Evolutionary conservation across 2,113 vertebrate species (phyloP).

Genomic region (Nanger granti): DNA sequence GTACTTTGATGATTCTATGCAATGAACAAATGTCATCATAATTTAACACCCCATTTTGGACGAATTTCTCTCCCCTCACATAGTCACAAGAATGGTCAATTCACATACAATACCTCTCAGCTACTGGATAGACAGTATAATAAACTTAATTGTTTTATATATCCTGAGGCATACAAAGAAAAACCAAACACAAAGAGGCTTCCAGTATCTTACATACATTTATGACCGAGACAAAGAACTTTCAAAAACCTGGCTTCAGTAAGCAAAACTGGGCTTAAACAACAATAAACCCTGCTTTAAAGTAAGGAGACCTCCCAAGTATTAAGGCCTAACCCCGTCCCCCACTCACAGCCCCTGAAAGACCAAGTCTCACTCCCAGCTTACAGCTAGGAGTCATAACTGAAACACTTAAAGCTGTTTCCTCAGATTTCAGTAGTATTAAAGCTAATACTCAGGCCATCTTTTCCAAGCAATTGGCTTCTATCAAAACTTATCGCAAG

Average conservation of each 20-base stretch:
- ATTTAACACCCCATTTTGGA: not conserved
- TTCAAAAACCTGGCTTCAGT: not conserved
- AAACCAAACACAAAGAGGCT: conserved; percentile 24
- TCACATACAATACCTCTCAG: conserved; percentile 13
- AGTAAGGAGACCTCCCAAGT: not conserved
- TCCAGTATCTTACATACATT: not conserved
- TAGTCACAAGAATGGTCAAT: not conserved
- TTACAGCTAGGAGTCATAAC: not conserved
- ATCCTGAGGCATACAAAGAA: conserved; percentile 30
- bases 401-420: not conserved
- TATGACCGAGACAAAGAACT: not conserved
- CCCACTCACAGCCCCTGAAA: not conserved
- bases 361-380: not conserved
- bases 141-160: conserved; percentile 52
- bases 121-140: not conserved
- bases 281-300: not conserved
- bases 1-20: not conserved
- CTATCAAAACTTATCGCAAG: conserved; percentile 12
- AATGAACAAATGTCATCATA: not conserved
- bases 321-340: not conserved
- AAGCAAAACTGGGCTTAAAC: not conserved
- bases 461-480: not conserved
- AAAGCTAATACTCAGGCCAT: not conserved
- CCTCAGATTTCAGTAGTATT: not conserved
- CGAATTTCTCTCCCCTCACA: conserved; percentile 9